Evolutionary conservation across 2,888 invertebrate species (phyloP), one percentile per base, ranked within the genome.

Genomic region (Hetaerina titia): DNA sequence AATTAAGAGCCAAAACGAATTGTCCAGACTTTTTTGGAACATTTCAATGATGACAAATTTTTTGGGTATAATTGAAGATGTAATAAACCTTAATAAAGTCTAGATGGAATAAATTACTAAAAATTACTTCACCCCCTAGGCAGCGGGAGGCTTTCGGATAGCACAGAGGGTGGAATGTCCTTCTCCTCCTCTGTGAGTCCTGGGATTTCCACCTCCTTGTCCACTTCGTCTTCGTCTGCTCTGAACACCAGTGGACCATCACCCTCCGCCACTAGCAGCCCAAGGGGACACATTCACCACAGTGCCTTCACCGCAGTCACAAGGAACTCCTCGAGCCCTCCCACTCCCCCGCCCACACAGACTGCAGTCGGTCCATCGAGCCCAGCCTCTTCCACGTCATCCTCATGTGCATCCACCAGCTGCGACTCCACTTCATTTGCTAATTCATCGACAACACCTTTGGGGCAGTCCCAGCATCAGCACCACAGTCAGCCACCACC

Each of bases 251-350:
- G 95, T 8, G 89, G 95, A 17, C 74, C 95, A 9, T 81, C 95
- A 17, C 81, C 94, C 9, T 88, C 95, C 17, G 94, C 89, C 45
- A 31, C 95, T 58, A 88, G 69, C 63, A 88, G 69, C 88, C 74
- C 92, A n/a, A 58, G 64, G 15, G 60, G 81, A 57, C 92, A 95
- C 19, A 89, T 95, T n/a, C 96, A 95, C 81, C 89, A 96, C 0
- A 97, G 97, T 22, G 97, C 97, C 0, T 97, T 97, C 95, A 97
- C 97, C 0, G 96, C 97, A 0, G 97, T 97, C 7, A 94, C 94
- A 13, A 96, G 96, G 81, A 94, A 74, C n/a, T 81, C 7, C 94
- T 95, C 94, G 56, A 95, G 95, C 19, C 81, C 95, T 22, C 89
- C 74, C 25, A 81, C 92, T 5, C 69, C 94, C 19, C 89, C 94